Percentiles rank a stretch among this genome's conserved stretches.
These are phyloP conservation scores for Trichoplax adhaerens DNA, from an alignment of 37 sponge, comb jelly and placozoan genomes.

Conservation along the genomic window DNA sequence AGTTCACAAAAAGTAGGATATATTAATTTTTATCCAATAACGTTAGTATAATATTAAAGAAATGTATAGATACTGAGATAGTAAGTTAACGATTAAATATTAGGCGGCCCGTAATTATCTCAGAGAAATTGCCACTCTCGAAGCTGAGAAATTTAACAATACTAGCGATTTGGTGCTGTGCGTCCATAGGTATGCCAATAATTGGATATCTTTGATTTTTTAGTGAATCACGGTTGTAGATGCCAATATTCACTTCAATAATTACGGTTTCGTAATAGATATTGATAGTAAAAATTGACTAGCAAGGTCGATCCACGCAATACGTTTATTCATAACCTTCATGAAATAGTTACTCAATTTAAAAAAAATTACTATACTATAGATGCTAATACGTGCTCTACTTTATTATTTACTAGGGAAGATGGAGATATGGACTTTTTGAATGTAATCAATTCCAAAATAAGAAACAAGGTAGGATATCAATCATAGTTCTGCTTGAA, in stretches of 20 bases:
- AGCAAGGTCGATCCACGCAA: too few species aligned
- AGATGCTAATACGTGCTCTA: background rate
- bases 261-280: background rate
- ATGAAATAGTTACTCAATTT: too few species aligned
- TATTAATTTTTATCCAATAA: background rate
- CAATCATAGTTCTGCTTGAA: background rate
- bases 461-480: conserved; percentile 28
- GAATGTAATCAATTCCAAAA: conserved; percentile 43
- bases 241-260: background rate
- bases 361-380: too few species aligned
- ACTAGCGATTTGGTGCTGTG: conserved; percentile 7
- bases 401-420: conserved; percentile 19
- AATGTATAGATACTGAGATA: background rate
- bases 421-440: conserved; percentile 82
- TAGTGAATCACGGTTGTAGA: background rate
- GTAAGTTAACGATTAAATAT: background rate
- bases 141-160: conserved; percentile 27
- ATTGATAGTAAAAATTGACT: too few species aligned
- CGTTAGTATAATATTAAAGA: conserved; percentile 1
- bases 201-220: background rate
- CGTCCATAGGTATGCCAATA: background rate
- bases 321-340: too few species aligned
- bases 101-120: conserved; percentile 30
- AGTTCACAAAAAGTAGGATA: conserved; percentile 4
- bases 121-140: conserved; percentile 58